Conservation (phyloP, 2,113 vertebrate species). For the Odontophorus gujanensis region DNA sequence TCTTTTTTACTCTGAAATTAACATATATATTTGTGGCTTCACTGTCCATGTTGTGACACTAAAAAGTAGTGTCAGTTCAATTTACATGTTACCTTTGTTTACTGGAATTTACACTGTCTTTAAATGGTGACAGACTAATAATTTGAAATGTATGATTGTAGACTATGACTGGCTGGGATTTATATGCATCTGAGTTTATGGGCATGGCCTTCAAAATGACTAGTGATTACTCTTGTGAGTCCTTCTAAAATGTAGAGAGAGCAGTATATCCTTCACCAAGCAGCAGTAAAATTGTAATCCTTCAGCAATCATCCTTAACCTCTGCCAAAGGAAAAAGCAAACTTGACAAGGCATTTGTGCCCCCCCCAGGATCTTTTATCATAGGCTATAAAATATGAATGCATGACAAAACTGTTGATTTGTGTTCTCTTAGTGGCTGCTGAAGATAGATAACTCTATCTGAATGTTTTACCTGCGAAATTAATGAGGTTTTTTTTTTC, state of each 20-base stretch:
- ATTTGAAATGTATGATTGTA: not conserved
- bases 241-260: conserved; percentile 27
- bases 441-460: conserved; percentile 15
- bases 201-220: conserved; percentile 36
- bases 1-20: not conserved
- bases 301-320: conserved; percentile 59
- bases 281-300: conserved; percentile 42
- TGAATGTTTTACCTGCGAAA: not conserved
- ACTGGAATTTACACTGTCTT: not conserved
- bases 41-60: not conserved
- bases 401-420: conserved; percentile 36
- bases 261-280: conserved; percentile 49
- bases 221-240: conserved; percentile 53
- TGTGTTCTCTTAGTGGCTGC: conserved; percentile 15
- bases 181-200: conserved; percentile 36
- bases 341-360: conserved; percentile 3
- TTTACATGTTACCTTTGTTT: conserved; percentile 15
- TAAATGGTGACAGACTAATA: not conserved
- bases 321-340: conserved; percentile 47
- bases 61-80: not conserved
- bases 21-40: not conserved
- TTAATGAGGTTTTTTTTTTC: not conserved
- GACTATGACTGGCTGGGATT: not conserved
- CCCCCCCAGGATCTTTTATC: not conserved
- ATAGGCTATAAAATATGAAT: not conserved